Conservation (phyloP, 1,140 invertebrate species). For the Copidosoma floridanum region DNA sequence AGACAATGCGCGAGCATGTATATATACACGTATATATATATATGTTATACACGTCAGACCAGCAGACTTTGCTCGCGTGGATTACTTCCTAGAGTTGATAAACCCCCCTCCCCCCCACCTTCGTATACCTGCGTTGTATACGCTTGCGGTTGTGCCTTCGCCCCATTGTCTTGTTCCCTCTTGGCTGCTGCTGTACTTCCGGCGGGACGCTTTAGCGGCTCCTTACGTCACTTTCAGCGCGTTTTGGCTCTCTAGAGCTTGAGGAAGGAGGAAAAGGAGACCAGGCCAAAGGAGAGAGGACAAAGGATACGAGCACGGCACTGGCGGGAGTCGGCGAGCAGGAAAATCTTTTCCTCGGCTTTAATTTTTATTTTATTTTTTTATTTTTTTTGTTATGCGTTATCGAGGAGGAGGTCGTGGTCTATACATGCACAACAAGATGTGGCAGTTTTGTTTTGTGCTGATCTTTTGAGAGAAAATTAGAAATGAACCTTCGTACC, state of each 20-base stretch:
- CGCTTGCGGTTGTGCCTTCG: too few species aligned
- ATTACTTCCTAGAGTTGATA: background rate
- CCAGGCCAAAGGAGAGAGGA: too few species aligned
- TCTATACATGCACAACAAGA: background rate
- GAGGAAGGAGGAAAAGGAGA: too few species aligned
- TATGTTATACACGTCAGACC: too few species aligned
- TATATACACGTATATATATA: too few species aligned
- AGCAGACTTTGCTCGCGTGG: constrained; percentile 32
- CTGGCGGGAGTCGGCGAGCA: background rate
- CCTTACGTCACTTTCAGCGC: constrained; percentile 1
- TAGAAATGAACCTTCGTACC: too few species aligned
- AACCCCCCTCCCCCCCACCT: background rate
- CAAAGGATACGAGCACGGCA: background rate
- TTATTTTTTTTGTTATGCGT: background rate
- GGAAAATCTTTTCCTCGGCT: background rate
- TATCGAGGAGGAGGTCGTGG: background rate
- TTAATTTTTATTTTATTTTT: background rate
- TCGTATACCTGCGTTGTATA: background rate
- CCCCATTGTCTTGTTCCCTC: constrained; percentile 1
- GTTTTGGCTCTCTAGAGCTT: background rate
- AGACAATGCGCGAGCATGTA: constrained; percentile 47
- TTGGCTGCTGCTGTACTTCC: constrained; percentile 5
- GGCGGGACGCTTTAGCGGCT: constrained; percentile 8
- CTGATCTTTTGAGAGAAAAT: background rate
- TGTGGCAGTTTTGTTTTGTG: background rate